These are phyloP conservation scores for Siniperca scherzeri DNA, from an alignment of 2,797 vertebrate species.

Conservation along the genomic window DNA sequence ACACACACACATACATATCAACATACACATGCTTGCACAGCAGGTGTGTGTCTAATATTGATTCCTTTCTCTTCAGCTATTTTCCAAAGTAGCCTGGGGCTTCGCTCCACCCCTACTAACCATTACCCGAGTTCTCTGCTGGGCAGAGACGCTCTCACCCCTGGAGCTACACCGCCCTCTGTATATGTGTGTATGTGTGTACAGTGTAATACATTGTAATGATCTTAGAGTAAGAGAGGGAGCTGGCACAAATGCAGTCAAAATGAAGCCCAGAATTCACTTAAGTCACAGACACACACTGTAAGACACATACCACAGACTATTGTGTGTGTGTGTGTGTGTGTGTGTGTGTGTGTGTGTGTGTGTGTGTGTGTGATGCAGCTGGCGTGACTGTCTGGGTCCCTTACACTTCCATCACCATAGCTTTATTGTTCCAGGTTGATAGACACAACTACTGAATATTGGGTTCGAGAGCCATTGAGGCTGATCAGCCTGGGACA, in stretches of 20 bases:
- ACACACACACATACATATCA: neutral
- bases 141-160: constrained; percentile 37
- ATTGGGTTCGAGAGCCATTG: constrained; percentile 40
- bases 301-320: neutral
- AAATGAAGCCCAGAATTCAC: constrained; percentile 21
- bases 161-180: constrained; percentile 9
- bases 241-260: constrained; percentile 14
- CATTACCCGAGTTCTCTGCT: constrained; percentile 76
- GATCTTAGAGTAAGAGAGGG: constrained; percentile 15
- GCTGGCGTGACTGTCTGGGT: constrained; percentile 6
- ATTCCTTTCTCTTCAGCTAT: constrained; percentile 71
- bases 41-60: constrained; percentile 71
- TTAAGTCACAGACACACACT: neutral
- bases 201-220: constrained; percentile 25
- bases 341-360: neutral
- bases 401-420: constrained; percentile 40
- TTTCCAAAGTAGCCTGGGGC: constrained; percentile 76
- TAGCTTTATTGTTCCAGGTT: constrained; percentile 56
- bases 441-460: constrained; percentile 69
- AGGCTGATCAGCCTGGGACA: constrained; percentile 38
- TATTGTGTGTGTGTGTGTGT: neutral
- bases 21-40: constrained; percentile 30
- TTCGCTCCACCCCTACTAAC: constrained; percentile 72
- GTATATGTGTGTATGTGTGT: constrained; percentile 29
- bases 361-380: neutral